Evolutionary conservation across 92 coral and sea anemone genomes (phyloP).

Genomic region (Meandrina meandrites): DNA sequence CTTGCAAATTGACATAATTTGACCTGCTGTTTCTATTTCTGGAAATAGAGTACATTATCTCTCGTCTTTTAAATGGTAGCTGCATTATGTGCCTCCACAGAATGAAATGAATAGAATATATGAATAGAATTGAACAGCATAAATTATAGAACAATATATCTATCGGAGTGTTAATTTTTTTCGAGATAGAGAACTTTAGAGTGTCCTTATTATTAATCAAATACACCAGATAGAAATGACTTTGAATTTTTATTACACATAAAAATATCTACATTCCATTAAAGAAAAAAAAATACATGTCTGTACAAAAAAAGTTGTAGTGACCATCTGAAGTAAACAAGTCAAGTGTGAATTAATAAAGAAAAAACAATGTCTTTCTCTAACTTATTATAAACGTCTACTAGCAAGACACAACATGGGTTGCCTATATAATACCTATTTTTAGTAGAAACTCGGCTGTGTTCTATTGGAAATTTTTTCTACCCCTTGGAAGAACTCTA

Average conservation of each 20-base stretch:
- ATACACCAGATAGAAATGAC: not conserved
- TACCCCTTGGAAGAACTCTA: no score
- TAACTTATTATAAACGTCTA: no score
- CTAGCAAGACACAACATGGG: no score
- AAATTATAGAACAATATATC: not conserved
- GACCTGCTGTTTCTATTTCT: not conserved
- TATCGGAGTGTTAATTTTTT: not conserved
- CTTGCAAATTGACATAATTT: no score
- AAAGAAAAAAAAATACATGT: constrained; percentile 7
- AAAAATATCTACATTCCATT: not conserved
- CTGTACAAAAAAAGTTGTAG: not conserved
- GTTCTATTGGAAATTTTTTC: no score
- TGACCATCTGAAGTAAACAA: not conserved
- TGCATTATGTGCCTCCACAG: not conserved
- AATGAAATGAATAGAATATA: not conserved
- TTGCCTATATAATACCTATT: no score
- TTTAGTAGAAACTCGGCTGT: no score
- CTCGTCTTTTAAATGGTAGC: not conserved
- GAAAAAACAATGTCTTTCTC: not conserved
- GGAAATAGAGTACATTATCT: no score
- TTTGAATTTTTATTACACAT: not conserved
- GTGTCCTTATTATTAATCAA: not conserved
- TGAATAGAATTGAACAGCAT: not conserved
- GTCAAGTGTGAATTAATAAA: not conserved
- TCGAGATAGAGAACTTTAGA: not conserved